These are phyloP conservation scores for Felis chaus DNA, from an alignment of 2,113 vertebrate genomes.

Conservation along the genomic window DNA sequence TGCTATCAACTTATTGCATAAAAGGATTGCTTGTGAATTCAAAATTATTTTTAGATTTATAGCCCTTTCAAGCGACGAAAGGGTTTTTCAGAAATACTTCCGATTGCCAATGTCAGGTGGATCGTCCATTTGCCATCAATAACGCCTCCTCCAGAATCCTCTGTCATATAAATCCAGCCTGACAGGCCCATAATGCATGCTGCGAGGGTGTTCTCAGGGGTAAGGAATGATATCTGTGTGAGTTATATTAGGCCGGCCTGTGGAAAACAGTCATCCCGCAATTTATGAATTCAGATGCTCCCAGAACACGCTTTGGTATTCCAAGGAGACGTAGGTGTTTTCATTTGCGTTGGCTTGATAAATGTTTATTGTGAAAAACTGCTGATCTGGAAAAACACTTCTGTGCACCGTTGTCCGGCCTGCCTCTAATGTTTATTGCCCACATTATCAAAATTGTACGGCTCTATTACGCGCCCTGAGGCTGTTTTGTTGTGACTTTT, in stretches of 20 bases:
- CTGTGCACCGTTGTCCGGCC: too few species aligned
- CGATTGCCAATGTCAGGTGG: slow-evolving; percentile 60
- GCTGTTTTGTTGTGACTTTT: not conserved
- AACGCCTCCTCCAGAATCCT: slow-evolving; percentile 40
- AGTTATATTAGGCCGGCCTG: slow-evolving; percentile 36
- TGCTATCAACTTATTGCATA: slow-evolving; percentile 69
- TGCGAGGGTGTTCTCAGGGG: not conserved
- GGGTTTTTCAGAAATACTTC: slow-evolving; percentile 62
- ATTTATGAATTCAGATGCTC: slow-evolving; percentile 52
- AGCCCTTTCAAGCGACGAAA: slow-evolving; percentile 62
- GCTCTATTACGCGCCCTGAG: not conserved
- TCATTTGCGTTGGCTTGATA: not conserved
- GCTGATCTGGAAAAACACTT: slow-evolving; percentile 34
- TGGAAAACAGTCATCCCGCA: not conserved
- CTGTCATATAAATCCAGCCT: slow-evolving; percentile 65
- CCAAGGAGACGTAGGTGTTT: not conserved
- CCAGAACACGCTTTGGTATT: not conserved
- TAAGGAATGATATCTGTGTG: slow-evolving; percentile 12
- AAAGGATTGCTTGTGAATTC: slow-evolving; percentile 63
- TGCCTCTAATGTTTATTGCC: not conserved
- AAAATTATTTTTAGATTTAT: slow-evolving; percentile 73
- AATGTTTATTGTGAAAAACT: slow-evolving; percentile 51
- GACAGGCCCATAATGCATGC: slow-evolving; percentile 46
- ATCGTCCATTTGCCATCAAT: slow-evolving; percentile 64
- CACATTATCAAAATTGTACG: not conserved